These are phyloP conservation scores for Aporrectodea caliginosa DNA, from an alignment of 1,140 invertebrate species.

Conservation along the genomic window DNA sequence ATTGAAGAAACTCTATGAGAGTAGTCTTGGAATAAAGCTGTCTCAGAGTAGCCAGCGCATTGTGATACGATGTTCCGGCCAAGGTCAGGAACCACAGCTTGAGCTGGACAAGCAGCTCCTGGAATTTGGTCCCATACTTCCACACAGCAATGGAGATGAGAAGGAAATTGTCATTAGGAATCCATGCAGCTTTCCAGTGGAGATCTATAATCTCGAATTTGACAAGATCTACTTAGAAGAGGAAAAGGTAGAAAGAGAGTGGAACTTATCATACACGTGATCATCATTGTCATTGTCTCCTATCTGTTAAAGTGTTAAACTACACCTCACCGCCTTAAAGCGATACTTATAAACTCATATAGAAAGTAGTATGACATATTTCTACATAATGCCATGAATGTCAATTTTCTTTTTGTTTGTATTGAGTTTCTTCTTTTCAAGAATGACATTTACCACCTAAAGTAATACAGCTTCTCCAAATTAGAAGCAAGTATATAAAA, in stretches of 20 bases:
- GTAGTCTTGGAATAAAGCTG: conserved; percentile 51
- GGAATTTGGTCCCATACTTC: conserved; percentile 55
- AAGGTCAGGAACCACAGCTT: conserved; percentile 50
- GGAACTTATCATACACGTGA: too few relatives aligned
- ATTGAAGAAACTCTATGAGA: conserved; percentile 51
- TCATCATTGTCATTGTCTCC: too few relatives aligned
- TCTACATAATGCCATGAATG: too few relatives aligned
- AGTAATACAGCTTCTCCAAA: too few relatives aligned
- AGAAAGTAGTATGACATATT: too few relatives aligned
- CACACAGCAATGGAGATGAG: conserved; percentile 54
- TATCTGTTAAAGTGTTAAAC: too few relatives aligned
- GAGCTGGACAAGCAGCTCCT: conserved; percentile 40
- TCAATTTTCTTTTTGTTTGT: too few relatives aligned
- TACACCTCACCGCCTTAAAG: too few relatives aligned
- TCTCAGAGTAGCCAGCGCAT: conserved; percentile 54
- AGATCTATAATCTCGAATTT: conserved; percentile 56
- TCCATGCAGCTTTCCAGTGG: conserved; percentile 56
- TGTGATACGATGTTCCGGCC: conserved; percentile 49
- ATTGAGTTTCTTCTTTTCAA: too few relatives aligned
- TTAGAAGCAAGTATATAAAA: too few relatives aligned
- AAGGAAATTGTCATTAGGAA: conserved; percentile 52
- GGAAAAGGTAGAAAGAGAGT: conserved; percentile 56
- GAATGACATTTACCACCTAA: too few relatives aligned
- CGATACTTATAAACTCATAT: too few relatives aligned
- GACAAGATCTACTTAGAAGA: conserved; percentile 54